phyloP scores from a whole-genome alignment of 2,797 vertebrate species.

The Amphiprion clarkii region DNA sequence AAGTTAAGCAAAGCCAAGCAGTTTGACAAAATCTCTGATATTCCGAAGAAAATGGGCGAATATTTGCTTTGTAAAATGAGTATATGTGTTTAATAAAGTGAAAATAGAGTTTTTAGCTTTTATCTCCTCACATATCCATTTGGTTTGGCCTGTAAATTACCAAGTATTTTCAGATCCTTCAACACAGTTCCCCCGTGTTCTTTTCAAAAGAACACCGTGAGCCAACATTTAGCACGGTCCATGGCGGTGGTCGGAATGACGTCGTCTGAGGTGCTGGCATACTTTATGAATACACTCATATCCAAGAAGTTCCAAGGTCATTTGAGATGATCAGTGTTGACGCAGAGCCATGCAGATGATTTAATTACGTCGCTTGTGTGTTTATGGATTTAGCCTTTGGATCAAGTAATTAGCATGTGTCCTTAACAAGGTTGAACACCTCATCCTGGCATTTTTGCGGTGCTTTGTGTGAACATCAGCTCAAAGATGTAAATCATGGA shows the following conservation, averaged over 20 bases:
- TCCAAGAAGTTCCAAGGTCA: slow-evolving; percentile 74
- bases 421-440: slow-evolving; percentile 73
- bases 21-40: slow-evolving; percentile 18
- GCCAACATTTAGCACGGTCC: background rate
- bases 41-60: background rate
- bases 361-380: slow-evolving; percentile 73
- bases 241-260: slow-evolving; percentile 5
- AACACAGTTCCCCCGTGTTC: background rate
- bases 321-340: slow-evolving; percentile 73
- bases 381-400: slow-evolving; percentile 77
- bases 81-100: background rate
- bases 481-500: slow-evolving; percentile 26
- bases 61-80: slow-evolving; percentile 11
- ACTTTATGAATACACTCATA: slow-evolving; percentile 39
- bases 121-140: background rate
- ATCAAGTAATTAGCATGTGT: slow-evolving; percentile 68
- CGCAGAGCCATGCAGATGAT: slow-evolving; percentile 61
- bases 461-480: slow-evolving; percentile 23
- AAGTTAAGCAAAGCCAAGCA: slow-evolving; percentile 27
- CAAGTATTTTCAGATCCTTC: background rate
- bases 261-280: slow-evolving; percentile 36
- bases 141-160: slow-evolving; percentile 4
- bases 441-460: slow-evolving; percentile 32
- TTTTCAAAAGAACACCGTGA: background rate
- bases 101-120: background rate